Evolutionary conservation across 2,797 vertebrate species (phyloP).

Genomic region (Sparidentex hasta): DNA sequence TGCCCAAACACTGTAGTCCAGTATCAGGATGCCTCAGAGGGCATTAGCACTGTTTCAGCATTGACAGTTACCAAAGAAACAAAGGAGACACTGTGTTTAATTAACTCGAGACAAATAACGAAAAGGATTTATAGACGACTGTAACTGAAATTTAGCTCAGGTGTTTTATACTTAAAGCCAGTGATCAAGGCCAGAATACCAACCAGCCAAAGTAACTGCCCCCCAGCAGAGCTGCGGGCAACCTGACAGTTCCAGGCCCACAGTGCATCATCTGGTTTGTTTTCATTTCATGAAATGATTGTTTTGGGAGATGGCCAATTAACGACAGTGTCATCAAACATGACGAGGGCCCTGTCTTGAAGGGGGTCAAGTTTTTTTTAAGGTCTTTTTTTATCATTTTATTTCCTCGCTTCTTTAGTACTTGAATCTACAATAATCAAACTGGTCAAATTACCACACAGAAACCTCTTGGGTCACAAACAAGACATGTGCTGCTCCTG

Average conservation of each 20-base stretch:
- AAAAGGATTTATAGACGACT: constrained; percentile 29
- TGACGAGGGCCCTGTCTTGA: background rate
- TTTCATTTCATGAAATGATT: background rate
- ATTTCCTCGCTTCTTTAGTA: background rate
- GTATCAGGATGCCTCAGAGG: constrained; percentile 8
- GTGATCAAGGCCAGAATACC: constrained; percentile 2
- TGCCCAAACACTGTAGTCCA: constrained; percentile 17
- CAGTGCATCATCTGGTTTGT: background rate
- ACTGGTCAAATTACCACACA: background rate
- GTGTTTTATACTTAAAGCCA: constrained; percentile 10
- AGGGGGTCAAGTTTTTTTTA: background rate
- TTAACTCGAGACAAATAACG: constrained; percentile 52
- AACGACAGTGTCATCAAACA: background rate
- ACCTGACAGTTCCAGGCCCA: background rate
- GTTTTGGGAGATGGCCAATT: background rate
- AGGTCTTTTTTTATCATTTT: background rate
- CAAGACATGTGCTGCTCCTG: background rate
- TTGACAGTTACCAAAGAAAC: constrained; percentile 44
- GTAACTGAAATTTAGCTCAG: constrained; percentile 19
- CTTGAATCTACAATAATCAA: background rate
- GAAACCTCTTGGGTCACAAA: background rate
- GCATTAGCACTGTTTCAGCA: constrained; percentile 27
- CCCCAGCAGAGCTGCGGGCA: background rate
- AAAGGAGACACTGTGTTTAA: constrained; percentile 48
- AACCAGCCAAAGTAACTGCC: background rate